These are phyloP conservation scores for Leptogaster cylindrica DNA, from an alignment of 2,888 invertebrate genomes.

Conservation along the genomic window DNA sequence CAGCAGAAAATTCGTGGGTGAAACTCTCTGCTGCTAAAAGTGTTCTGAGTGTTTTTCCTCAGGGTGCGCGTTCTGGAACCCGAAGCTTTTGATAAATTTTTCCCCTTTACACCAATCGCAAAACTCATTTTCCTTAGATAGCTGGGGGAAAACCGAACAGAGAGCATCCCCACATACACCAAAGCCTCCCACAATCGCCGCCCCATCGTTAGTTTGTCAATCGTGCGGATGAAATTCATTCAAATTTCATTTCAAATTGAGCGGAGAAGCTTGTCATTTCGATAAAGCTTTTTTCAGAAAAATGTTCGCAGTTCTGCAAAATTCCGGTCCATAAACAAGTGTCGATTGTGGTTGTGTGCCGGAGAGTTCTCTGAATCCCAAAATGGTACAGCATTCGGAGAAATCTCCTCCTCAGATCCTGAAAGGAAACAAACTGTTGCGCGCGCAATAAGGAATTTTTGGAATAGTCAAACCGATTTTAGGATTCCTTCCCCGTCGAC, in stretches of 20 bases:
- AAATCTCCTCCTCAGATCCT: background rate
- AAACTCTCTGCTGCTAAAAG: constrained; percentile 16
- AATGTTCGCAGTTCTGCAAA: too few species aligned
- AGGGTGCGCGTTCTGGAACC: constrained; percentile 13
- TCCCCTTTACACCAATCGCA: constrained; percentile 29
- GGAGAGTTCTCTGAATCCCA: background rate
- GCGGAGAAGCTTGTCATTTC: constrained; percentile 9
- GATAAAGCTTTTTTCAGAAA: background rate
- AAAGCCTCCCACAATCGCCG: too few species aligned
- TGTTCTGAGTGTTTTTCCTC: constrained; percentile 15
- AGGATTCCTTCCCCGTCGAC: background rate
- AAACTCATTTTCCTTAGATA: constrained; percentile 29
- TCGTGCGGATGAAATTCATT: constrained; percentile 16
- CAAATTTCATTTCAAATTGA: constrained; percentile 6
- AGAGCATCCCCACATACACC: constrained; percentile 19
- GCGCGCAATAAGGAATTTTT: constrained; percentile 13
- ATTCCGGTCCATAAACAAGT: too few species aligned
- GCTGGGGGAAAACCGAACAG: constrained; percentile 5
- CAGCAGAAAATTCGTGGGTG: constrained; percentile 12
- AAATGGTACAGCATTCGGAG: background rate
- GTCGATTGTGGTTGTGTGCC: too few species aligned
- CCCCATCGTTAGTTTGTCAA: background rate
- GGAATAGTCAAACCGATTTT: background rate
- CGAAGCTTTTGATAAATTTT: constrained; percentile 31
- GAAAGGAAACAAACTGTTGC: background rate